Base-by-base conservation (phyloP, 2,797 vertebrate genomes). In the Paedocypris micromegethes region DNA sequence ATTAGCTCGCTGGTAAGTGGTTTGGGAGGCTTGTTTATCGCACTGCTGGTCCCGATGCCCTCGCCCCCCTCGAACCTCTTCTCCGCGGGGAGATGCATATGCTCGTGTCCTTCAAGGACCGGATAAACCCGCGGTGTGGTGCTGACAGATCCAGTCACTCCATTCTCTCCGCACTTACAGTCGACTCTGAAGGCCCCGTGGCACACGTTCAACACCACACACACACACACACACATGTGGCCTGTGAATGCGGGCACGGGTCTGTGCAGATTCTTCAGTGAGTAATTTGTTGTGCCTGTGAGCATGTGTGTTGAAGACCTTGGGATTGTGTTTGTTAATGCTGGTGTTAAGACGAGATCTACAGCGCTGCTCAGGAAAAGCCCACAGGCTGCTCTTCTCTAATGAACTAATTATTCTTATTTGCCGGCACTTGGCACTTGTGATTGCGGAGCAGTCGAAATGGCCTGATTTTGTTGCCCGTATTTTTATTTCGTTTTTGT, bases 341-440 rank as follows among this genome's bases (percentile, higher is more conserved):
- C 67, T 74, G 49, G 68, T 73, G 61, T 50, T 59, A 64, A 67
- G 60, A 72, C 3, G 60, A 70, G 78, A 72, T 80, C 68, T 77
- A 77, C 72, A 53, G 56, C 59, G 46, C 65, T 79, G 73, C 69
- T 81, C 68, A 70, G 72, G 53, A 56, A 53, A 79, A 80, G 79
- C 77, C 85, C 81, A 83, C 57, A 68, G 82, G 87, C 82, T 81
- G 72, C 56, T 80, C 70, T 68, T 46, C 79, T 79, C 87, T 88
- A 88, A 89, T 88, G 79, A 85, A 85, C 80, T 86, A 88, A 88
- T 89, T 87, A 88, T 82, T 88, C 84, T 85, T 74, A 75, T 66
- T 72, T 61, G 64, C 68, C 66, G 58, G 47, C 61, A 67, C 55
- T 61, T 43, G 72, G 57, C 46, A 66, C 55, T 58, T 64, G 45